Base-by-base conservation (phyloP, 1,140 invertebrate genomes). In the Drosophila chauvacae region DNA sequence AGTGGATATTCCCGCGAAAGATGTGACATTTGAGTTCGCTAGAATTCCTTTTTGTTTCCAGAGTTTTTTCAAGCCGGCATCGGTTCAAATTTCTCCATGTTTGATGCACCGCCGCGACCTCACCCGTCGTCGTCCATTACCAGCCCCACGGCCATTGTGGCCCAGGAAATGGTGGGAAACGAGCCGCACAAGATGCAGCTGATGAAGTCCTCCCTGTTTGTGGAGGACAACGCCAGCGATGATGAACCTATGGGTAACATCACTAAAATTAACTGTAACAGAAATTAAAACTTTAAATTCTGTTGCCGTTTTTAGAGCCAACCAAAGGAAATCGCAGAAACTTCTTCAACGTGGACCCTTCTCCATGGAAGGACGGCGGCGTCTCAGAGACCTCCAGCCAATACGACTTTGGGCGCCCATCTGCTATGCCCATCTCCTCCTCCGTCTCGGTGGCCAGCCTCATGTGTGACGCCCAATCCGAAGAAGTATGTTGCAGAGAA, bases 131-230 rank as follows among this genome's bases (percentile, higher is more conserved):
- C 39, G 33, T 50, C 10, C 70, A 37, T 80, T 7, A 77, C 66
- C 26, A 95, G 94, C 78, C 94, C 95, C 28, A 94, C 94, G 0
- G 92, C 93, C 4, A 92, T 93, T 42, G 91, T 96, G n/a, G 95
- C 95, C 4, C 60, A 83, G 14, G 93, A 93, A 18, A 91, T 94
- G 56, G 83, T 93, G 50, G 95, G 95, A 30, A 94, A 95, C 2
- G 94, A 95, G 72, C 93, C 95, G 28, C 94, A 95, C 69, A 95
- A 95, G 80, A 93, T 97, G 28, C 97, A 98, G 84, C 93, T 97
- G 7, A 97, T 97, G 97, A 98, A 98, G 91, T 96, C 96, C 0
- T 97, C 96, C 3, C 95, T 98, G 11, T 93, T 93, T 35, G 57
- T 72, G 3, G 88, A 86, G 0, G 80, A 91, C 39, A 56, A 78